Evolutionary conservation across 2,113 vertebrate species (phyloP).

Genomic region (Ibidorhyncha struthersii): DNA sequence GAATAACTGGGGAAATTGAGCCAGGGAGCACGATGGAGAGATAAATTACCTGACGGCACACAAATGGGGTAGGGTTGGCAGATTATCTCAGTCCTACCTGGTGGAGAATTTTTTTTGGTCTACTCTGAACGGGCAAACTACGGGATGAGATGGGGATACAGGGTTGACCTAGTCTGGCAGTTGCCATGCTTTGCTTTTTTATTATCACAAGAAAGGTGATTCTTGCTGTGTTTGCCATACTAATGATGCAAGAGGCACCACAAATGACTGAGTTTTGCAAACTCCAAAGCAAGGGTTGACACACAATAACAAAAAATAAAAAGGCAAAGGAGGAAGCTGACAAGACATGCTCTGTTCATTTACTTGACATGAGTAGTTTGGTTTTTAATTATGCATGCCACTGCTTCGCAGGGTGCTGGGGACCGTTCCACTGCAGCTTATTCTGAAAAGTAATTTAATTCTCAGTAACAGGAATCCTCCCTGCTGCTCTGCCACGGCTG

Average conservation of each 20-base stretch:
- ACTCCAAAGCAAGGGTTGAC: neutral
- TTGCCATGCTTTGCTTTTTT: neutral
- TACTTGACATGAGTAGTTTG: conserved; percentile 20
- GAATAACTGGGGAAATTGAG: neutral
- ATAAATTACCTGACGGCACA: neutral
- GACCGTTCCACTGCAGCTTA: neutral
- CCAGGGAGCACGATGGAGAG: neutral
- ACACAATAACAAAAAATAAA: neutral
- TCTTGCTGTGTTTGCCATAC: neutral
- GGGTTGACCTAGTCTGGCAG: neutral
- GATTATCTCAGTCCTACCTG: neutral
- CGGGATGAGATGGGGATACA: neutral
- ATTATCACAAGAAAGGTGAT: neutral
- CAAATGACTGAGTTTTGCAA: conserved; percentile 11
- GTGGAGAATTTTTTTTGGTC: neutral
- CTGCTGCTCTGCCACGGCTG: neutral
- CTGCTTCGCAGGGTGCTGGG: conserved; percentile 14
- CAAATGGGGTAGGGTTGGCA: neutral
- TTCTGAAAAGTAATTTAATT: conserved; percentile 47
- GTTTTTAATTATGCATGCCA: conserved; percentile 56
- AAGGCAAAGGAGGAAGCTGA: conserved; percentile 12
- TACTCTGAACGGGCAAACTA: neutral
- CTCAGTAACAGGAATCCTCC: conserved; percentile 20
- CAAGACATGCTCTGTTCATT: conserved; percentile 33
- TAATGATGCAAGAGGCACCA: neutral